A percentile compares a stretch with the other conserved stretches of the same genome.
Evolutionary conservation across 2,797 vertebrate genomes (phyloP).

Genomic region (Neosalanx taihuensis): DNA sequence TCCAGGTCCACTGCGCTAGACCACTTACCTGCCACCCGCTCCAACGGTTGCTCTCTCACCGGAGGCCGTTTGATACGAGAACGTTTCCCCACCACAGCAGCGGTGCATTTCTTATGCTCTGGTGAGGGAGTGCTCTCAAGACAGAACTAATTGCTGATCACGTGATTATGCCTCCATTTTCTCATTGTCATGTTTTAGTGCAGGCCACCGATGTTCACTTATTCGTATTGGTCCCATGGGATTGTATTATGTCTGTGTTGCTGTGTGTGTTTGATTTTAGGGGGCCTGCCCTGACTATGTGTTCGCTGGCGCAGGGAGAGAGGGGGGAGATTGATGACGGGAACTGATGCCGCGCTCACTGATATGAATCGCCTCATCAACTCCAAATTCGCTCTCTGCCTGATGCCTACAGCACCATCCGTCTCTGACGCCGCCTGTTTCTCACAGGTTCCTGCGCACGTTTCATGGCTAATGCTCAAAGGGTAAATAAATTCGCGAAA

Average conservation of each 20-base stretch:
- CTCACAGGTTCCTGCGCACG: slow-evolving; percentile 62
- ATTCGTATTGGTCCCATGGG: no score
- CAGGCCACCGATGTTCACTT: no score
- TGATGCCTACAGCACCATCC: slow-evolving; percentile 63
- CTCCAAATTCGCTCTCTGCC: slow-evolving; percentile 73
- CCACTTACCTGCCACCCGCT: neutral
- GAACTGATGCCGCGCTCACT: slow-evolving; percentile 68
- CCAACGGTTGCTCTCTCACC: neutral
- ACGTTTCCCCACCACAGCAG: neutral
- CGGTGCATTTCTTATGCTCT: neutral
- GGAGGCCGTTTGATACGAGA: neutral
- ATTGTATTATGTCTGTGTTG: slow-evolving; percentile 32
- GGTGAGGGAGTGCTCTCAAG: no score
- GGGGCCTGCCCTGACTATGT: slow-evolving; percentile 45
- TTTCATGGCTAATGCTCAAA: slow-evolving; percentile 60
- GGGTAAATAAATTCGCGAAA: slow-evolving; percentile 51
- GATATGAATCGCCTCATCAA: slow-evolving; percentile 82
- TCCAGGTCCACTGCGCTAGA: neutral
- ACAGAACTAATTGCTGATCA: no score
- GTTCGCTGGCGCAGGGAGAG: slow-evolving; percentile 61
- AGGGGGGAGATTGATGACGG: slow-evolving; percentile 72
- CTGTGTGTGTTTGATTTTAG: slow-evolving; percentile 37
- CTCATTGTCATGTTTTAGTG: no score
- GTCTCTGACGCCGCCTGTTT: slow-evolving; percentile 60
- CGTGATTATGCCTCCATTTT: no score